Percentiles rank a stretch among this genome's conserved stretches.
Evolutionary conservation across 2,888 invertebrate species (phyloP).

Genomic region (Synergus japonicus): DNA sequence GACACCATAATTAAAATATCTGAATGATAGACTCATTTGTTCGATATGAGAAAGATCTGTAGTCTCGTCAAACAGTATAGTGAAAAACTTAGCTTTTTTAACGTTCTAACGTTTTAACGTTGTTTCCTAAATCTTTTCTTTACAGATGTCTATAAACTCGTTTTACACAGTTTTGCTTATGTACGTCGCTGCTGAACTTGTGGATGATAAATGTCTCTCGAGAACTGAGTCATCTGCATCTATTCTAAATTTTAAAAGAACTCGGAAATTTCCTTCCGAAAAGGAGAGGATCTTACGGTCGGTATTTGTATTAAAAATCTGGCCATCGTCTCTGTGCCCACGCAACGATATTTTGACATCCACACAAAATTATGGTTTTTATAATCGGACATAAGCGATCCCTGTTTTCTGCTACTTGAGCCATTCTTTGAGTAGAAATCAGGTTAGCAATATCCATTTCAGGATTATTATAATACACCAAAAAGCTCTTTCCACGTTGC

Average conservation of each 20-base stretch:
- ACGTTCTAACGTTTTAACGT: conserved; percentile 48
- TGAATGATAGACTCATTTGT: conserved; percentile 62
- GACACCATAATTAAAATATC: conserved; percentile 48
- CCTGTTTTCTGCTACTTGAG: conserved; percentile 53
- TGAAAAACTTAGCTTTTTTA: conserved; percentile 53
- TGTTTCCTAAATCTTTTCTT: conserved; percentile 56
- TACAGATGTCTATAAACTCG: conserved; percentile 61
- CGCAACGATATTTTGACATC: conserved; percentile 44
- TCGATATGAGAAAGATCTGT: conserved; percentile 62
- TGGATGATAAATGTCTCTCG: conserved; percentile 57
- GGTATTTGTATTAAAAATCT: neutral
- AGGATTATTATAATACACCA: too few species aligned
- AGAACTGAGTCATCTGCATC: conserved; percentile 57
- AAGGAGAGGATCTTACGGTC: too few species aligned
- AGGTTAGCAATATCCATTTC: too few species aligned
- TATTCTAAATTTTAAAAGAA: conserved; percentile 57
- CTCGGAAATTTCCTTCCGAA: conserved; percentile 59
- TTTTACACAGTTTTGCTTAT: conserved; percentile 65
- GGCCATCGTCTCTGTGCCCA: conserved; percentile 55
- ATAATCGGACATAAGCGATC: conserved; percentile 53
- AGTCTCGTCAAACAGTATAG: conserved; percentile 53
- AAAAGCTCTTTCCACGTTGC: too few species aligned
- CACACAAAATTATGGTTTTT: conserved; percentile 57
- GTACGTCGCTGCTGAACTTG: conserved; percentile 56
- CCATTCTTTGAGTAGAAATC: neutral